Percentiles rank a stretch among this genome's conserved stretches.
These are phyloP conservation scores for Fulmarus glacialis DNA, from an alignment of 2,113 vertebrate species.

Conservation along the genomic window DNA sequence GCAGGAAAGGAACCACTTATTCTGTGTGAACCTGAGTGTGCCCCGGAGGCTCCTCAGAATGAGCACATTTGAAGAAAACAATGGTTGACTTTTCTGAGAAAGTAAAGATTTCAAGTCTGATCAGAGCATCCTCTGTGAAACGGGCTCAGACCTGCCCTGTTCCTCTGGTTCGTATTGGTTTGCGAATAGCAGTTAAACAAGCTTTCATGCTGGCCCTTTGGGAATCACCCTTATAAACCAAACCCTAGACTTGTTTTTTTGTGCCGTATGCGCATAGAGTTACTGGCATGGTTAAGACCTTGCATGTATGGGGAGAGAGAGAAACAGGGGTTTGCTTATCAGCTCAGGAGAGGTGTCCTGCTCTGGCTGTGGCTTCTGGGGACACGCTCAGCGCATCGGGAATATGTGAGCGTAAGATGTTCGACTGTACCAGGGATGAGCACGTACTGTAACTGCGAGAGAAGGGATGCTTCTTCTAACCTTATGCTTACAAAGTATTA, in stretches of 20 bases:
- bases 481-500: background rate
- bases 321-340: background rate
- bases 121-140: background rate
- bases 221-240: background rate
- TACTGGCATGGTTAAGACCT: background rate
- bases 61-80: background rate
- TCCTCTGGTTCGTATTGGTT: background rate
- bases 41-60: background rate
- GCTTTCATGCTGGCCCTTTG: background rate
- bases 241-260: background rate
- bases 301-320: background rate
- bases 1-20: background rate
- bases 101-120: background rate
- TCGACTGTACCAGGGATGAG: background rate
- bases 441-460: accelerated
- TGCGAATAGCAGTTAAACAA: background rate
- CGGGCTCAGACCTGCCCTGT: background rate
- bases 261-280: background rate
- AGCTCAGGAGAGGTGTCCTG: background rate
- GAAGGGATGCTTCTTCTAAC: background rate
- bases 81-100: background rate
- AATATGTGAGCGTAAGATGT: background rate
- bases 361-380: background rate
- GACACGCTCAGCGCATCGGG: accelerated
- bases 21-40: background rate